Evolutionary conservation across 2,113 vertebrate species (phyloP).

Genomic region (Tupaia tana): DNA sequence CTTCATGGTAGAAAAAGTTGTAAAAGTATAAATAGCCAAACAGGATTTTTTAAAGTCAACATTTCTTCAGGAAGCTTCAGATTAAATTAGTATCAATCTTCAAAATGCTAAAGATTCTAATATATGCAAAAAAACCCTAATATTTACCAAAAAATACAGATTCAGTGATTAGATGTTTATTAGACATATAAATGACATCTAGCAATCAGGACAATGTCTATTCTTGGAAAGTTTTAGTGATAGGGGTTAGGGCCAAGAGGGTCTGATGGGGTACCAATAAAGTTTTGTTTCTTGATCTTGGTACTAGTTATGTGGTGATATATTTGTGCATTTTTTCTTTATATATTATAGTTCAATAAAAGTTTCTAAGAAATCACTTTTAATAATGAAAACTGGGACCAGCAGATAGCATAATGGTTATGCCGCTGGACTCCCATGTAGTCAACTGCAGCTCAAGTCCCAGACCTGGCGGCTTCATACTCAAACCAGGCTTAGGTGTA

Average conservation of each 20-base stretch:
- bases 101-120: not conserved
- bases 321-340: not conserved
- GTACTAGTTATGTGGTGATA: not conserved
- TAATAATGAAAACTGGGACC: not conserved
- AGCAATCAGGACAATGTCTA: not conserved
- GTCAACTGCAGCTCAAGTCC: too few species aligned
- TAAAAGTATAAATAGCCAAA: slow-evolving; percentile 21
- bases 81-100: not conserved
- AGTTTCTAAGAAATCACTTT: not conserved
- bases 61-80: not conserved
- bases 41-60: not conserved
- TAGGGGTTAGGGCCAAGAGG: not conserved
- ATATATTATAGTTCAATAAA: not conserved
- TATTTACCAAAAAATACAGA: slow-evolving; percentile 18
- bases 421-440: too few species aligned
- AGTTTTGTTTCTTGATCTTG: not conserved
- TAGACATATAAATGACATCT: slow-evolving; percentile 27
- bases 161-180: not conserved
- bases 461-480: too few species aligned
- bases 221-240: not conserved
- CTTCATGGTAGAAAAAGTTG: not conserved
- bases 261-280: not conserved
- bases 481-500: too few species aligned
- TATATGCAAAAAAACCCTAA: not conserved
- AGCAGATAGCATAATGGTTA: too few species aligned